Evolutionary conservation across 2,888 invertebrate genomes (phyloP), one percentile per base, ranked within the genome.

Genomic region (Alloscopus bannaensis): DNA sequence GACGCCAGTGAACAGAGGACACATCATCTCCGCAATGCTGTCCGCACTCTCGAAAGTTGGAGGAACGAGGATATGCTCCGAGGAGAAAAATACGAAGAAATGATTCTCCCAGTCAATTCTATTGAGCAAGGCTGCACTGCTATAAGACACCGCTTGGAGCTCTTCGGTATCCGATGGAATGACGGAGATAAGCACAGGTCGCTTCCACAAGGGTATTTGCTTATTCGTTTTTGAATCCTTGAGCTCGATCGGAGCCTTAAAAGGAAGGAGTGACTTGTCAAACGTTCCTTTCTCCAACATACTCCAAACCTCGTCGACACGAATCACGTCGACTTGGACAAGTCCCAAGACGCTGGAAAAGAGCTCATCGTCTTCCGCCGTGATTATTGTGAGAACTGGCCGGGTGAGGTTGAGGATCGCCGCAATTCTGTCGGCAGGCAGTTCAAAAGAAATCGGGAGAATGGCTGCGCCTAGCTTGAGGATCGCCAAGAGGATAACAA

Each of bases 391-490:
- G 1, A 81, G 45, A 20, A 81, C 59, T 0, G 81, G 81, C 13
- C 68, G 20, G 16, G 62, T 57, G 2, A 77, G n/a, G 13, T 50
- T 66, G 22, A 80, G 18, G 18, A 70, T 59, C 52, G 64, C 62
- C 2, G 70, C 50, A 1, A 75, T 69, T 65, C 64, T 18, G 16
- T 70, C 68, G 0, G 73, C 20, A 0, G 80, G 80, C 0, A 75
- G 40, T 4, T 76, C 69, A 1, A 28, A 13, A n/a, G 52, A 55
- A 3, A 80, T 75, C 1, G 82, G 78, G 13, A 80, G 47, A n/a
- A 80, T 24, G 11, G 80, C 70, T 11, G 75, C 75, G 16, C 80
- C 82, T 3, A 81, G 42, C 47, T 81, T 83, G 1, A 81, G 40
- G 1, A 81, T 55, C 2, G 80, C 73, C 13, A 83, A 65, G 3